Percentiles rank a stretch among this genome's conserved stretches.
phyloP scores from a whole-genome alignment of 2,113 vertebrate genomes.

The Mirounga angustirostris region DNA sequence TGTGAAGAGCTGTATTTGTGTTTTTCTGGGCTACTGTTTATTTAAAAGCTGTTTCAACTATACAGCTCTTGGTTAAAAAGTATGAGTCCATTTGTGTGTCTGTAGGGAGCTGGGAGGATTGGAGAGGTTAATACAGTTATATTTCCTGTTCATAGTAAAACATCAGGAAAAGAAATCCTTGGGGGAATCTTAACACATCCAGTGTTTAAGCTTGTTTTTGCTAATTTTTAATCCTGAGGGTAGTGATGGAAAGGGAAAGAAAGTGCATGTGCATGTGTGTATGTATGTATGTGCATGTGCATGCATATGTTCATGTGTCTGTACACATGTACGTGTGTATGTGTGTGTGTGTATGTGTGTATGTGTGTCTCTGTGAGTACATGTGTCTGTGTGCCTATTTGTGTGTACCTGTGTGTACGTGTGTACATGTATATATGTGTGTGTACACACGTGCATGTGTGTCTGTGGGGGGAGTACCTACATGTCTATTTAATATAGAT shows the following conservation, averaged over 20 bases:
- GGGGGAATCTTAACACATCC: not conserved
- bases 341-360: too few species aligned
- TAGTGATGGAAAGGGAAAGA: not conserved
- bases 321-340: not conserved
- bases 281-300: not conserved
- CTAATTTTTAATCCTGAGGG: slow-evolving; percentile 22
- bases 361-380: not conserved
- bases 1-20: not conserved
- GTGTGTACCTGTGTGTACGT: not conserved
- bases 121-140: not conserved
- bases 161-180: not conserved
- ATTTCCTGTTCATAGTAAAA: not conserved
- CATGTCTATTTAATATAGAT: not conserved
- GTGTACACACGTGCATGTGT: not conserved
- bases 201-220: not conserved
- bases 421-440: not conserved
- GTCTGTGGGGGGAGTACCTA: not conserved
- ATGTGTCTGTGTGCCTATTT: not conserved
- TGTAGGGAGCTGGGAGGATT: not conserved
- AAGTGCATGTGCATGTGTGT: not conserved
- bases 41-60: not conserved
- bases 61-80: not conserved
- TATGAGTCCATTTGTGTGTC: not conserved
- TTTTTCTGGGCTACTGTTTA: not conserved
- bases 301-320: not conserved